Conservation (phyloP, 2,888 invertebrate species). For the Eristalis intricaria region DNA sequence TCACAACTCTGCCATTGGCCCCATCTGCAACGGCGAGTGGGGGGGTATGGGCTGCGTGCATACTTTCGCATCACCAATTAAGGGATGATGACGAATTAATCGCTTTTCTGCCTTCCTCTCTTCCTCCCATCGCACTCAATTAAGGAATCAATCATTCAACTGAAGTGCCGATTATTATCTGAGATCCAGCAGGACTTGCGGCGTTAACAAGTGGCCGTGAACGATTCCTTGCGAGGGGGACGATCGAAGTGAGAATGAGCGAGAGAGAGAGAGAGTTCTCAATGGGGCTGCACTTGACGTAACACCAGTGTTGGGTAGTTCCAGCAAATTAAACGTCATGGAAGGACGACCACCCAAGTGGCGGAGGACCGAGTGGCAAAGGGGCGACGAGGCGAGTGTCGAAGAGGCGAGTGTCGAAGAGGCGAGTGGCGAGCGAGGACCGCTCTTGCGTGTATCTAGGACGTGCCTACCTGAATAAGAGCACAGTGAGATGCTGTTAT, state of each 20-base stretch:
- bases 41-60: background rate
- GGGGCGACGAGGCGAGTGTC: too few species aligned
- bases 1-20: background rate
- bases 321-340: slow-evolving; percentile 25
- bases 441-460: background rate
- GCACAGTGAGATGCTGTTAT: slow-evolving; percentile 29
- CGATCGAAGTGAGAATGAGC: too few species aligned
- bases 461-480: background rate
- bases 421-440: too few species aligned
- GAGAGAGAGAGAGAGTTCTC: background rate
- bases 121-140: slow-evolving; percentile 48
- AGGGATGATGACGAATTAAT: slow-evolving; percentile 55
- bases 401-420: too few species aligned
- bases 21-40: too few species aligned
- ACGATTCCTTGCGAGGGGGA: background rate
- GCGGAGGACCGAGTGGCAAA: background rate
- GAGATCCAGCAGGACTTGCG: slow-evolving; percentile 3
- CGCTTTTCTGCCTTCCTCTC: slow-evolving; percentile 2
- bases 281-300: background rate
- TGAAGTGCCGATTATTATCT: slow-evolving; percentile 47
- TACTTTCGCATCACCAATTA: slow-evolving; percentile 13
- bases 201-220: slow-evolving; percentile 25
- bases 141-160: slow-evolving; percentile 57
- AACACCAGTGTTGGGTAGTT: slow-evolving; percentile 5
- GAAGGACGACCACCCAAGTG: background rate